Evolutionary conservation across 2,888 invertebrate species (phyloP), one percentile per base, ranked within the genome.

Genomic region (Halictus ligatus): DNA sequence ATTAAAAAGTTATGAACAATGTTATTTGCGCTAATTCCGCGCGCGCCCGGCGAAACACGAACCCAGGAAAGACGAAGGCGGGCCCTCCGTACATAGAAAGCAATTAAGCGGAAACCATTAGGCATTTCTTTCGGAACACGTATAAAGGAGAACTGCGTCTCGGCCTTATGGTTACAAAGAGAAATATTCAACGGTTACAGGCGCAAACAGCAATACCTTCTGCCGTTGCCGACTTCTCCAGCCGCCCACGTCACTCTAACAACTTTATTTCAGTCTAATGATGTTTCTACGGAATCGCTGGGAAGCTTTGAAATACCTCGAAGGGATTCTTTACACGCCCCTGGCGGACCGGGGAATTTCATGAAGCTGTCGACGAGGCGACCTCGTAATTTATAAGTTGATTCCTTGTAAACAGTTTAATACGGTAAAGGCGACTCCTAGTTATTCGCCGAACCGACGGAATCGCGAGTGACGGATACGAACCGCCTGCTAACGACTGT

Each of bases 231-330:
- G n/a, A 48, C 40, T 71, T 25, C 64, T 12, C 21, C 8, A 64
- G 43, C 25, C 21, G n/a, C 35, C 40, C 40, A 21, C 29, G 60
- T 29, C 64, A 48, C 25, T 48, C 43, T 58, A 82, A 83, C 73
- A 15, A 74, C 75, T 78, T 77, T 71, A 84, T 75, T 75, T 50
- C 60, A 4, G 13, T 13, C 48, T 84, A 83, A 84, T 72, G 75
- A 78, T 78, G 75, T 75, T 84, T 77, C 67, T 77, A 75, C 78
- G 7, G 58, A 60, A 78, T 78, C 58, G 58, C 50, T 4, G 6
- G 8, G 6, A 29, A 46, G 43, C 13, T 73, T 77, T 76, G 18
- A 71, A 78, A 71, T 74, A 60, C 58, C n/a, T 64, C 40, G 43
- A 40, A 48, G 76, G 64, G 40, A 54, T 73, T 76, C 75, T 76